Conservation (phyloP, 2,113 vertebrate genomes). For the Salminus brasiliensis region DNA sequence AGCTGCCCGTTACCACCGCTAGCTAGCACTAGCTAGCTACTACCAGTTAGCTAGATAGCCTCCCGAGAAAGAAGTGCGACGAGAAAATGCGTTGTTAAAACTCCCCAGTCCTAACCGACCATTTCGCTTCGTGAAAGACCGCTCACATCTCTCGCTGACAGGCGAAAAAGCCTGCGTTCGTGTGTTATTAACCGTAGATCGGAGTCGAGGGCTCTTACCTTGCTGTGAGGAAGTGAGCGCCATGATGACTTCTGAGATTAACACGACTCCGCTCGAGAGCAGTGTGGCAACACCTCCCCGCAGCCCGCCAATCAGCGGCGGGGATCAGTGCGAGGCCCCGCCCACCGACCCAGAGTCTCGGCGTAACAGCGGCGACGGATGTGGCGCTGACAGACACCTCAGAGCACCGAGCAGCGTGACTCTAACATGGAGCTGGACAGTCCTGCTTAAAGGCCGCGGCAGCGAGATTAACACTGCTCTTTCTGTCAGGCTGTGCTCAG, state of each 20-base stretch:
- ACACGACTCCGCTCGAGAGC: slow-evolving; percentile 65
- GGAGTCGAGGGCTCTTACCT: slow-evolving; percentile 70
- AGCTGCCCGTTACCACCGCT: not conserved
- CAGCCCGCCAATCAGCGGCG: slow-evolving; percentile 62
- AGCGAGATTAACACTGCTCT: not conserved
- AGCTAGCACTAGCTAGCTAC: not conserved
- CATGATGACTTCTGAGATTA: slow-evolving; percentile 78
- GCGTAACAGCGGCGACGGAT: not conserved
- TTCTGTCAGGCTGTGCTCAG: not conserved
- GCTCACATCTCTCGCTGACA: not conserved
- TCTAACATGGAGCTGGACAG: not conserved
- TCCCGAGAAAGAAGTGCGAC: not conserved
- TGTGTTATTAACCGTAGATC: not conserved
- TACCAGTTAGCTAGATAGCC: not conserved
- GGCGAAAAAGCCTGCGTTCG: not conserved
- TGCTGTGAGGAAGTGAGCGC: slow-evolving; percentile 66
- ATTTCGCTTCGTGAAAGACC: not conserved
- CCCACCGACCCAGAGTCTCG: not conserved
- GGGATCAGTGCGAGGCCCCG: not conserved
- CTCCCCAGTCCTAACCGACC: not conserved
- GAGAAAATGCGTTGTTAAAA: not conserved
- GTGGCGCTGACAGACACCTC: not conserved
- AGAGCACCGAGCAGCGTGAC: not conserved
- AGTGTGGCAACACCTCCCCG: slow-evolving; percentile 9
- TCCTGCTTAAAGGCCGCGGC: not conserved